A percentile compares a stretch with the other conserved stretches of the same genome.
These are phyloP conservation scores for Musca vetustissima DNA, from an alignment of 1,140 invertebrate genomes.

Conservation along the genomic window DNA sequence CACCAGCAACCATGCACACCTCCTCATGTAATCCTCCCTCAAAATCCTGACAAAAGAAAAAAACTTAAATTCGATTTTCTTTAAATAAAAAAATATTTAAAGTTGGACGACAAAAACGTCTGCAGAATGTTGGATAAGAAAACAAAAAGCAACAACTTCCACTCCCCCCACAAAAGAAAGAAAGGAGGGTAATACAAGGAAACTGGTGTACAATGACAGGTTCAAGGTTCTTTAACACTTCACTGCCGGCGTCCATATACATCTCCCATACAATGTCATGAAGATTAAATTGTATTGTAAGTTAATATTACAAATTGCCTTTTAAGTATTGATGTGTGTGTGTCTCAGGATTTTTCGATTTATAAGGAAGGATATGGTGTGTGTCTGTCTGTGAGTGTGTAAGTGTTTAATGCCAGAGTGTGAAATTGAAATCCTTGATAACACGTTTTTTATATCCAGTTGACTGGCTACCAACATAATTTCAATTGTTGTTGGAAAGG, in stretches of 20 bases:
- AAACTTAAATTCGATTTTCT: constrained; percentile 1
- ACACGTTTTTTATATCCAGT: background rate
- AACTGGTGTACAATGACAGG: constrained; percentile 8
- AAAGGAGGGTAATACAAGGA: background rate
- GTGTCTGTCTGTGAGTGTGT: too few species aligned
- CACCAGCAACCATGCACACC: too few species aligned
- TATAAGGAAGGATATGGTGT: too few species aligned
- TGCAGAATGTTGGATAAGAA: too few species aligned
- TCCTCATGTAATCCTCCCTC: too few species aligned
- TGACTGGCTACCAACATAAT: constrained; percentile 10
- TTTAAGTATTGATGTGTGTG: background rate
- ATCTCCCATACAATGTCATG: too few species aligned
- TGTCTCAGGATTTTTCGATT: too few species aligned
- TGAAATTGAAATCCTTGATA: constrained; percentile 17
- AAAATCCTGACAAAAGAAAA: background rate
- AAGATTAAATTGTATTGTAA: background rate
- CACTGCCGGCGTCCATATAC: too few species aligned
- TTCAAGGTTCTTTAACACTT: constrained; percentile 17
- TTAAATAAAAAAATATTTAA: background rate
- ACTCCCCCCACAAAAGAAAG: too few species aligned
- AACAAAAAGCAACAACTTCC: too few species aligned
- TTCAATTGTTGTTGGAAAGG: background rate
- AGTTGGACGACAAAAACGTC: too few species aligned
- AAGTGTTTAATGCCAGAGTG: background rate
- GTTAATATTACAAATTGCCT: background rate